Evolutionary conservation across 2,888 invertebrate genomes (phyloP).

Genomic region (Cerceris ruficornis): DNA sequence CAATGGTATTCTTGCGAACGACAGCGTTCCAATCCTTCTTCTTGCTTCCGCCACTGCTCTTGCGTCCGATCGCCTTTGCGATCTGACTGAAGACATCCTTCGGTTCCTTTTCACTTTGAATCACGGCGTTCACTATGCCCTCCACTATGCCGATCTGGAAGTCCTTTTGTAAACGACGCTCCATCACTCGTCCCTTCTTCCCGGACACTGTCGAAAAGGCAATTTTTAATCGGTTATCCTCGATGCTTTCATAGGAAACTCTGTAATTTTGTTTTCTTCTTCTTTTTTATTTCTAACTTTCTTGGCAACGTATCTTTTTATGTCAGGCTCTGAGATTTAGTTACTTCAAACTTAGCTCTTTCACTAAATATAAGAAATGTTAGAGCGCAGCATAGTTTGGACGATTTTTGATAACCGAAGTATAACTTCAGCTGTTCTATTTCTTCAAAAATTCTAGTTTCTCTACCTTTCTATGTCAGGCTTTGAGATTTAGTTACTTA

Average conservation of each 20-base stretch:
- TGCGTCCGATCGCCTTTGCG: constrained; percentile 90
- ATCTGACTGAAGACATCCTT: constrained; percentile 93
- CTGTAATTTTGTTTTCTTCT: not conserved
- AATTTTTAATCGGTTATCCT: not conserved
- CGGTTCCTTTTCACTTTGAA: constrained; percentile 86
- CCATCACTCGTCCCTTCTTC: constrained; percentile 93
- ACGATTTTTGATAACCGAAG: too few species aligned
- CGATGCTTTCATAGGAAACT: not conserved
- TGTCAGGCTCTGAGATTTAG: too few species aligned
- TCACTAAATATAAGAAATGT: too few species aligned
- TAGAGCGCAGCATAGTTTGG: too few species aligned
- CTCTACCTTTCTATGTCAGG: too few species aligned
- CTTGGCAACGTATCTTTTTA: too few species aligned
- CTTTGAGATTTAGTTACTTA: too few species aligned
- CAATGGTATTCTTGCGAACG: constrained; percentile 88
- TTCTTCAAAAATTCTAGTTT: too few species aligned
- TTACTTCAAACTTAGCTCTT: too few species aligned
- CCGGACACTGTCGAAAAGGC: constrained; percentile 85
- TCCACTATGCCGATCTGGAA: constrained; percentile 94
- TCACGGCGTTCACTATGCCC: constrained; percentile 89
- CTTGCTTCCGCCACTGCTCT: constrained; percentile 83
- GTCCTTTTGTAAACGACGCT: constrained; percentile 92
- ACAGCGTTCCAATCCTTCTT: constrained; percentile 94
- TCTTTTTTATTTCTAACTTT: not conserved
- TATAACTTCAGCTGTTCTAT: too few species aligned